phyloP scores from a whole-genome alignment of 2,888 invertebrate genomes.

The Pseudoips prasinana region DNA sequence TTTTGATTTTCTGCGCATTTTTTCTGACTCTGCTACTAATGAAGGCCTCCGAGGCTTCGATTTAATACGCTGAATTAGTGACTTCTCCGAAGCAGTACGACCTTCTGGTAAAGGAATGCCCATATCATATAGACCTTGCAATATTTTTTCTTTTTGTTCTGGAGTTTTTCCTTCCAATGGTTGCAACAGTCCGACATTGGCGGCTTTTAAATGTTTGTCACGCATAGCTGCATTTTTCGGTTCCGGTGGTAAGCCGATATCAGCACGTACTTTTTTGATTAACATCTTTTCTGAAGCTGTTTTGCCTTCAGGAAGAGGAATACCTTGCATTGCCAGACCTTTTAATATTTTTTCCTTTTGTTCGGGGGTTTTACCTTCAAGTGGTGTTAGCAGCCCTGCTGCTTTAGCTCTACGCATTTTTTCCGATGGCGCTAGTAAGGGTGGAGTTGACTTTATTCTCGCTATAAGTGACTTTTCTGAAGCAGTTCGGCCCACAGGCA shows the following conservation, averaged over 20 bases:
- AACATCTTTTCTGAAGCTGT: slow-evolving; percentile 7
- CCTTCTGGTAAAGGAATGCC: slow-evolving; percentile 28
- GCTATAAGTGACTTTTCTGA: slow-evolving; percentile 6
- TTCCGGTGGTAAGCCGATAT: slow-evolving; percentile 13
- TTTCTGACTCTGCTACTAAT: too few relatives aligned
- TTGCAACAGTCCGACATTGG: slow-evolving; percentile 25
- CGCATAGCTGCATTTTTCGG: slow-evolving; percentile 5
- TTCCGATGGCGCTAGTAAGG: slow-evolving; percentile 4
- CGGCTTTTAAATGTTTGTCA: slow-evolving; percentile 3
- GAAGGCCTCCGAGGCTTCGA: slow-evolving; percentile 11
- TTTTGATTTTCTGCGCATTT: too few relatives aligned
- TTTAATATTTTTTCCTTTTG: slow-evolving; percentile 33
- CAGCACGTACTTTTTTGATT: slow-evolving; percentile 10
- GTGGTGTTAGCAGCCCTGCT: slow-evolving; percentile 24
- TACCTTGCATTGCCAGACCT: slow-evolving; percentile 25
- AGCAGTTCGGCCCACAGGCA: slow-evolving; percentile 9
- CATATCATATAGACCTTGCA: slow-evolving; percentile 20
- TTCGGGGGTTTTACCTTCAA: slow-evolving; percentile 23
- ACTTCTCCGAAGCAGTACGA: slow-evolving; percentile 6
- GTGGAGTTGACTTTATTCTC: slow-evolving; percentile 14
- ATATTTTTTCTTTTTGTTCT: slow-evolving; percentile 24
- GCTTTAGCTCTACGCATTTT: slow-evolving; percentile 11
- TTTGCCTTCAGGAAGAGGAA: slow-evolving; percentile 22
- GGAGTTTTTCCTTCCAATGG: slow-evolving; percentile 26
- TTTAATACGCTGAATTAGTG: slow-evolving; percentile 14